These are phyloP conservation scores for Urocolius indicus DNA, from an alignment of 2,113 vertebrate genomes.

Conservation along the genomic window DNA sequence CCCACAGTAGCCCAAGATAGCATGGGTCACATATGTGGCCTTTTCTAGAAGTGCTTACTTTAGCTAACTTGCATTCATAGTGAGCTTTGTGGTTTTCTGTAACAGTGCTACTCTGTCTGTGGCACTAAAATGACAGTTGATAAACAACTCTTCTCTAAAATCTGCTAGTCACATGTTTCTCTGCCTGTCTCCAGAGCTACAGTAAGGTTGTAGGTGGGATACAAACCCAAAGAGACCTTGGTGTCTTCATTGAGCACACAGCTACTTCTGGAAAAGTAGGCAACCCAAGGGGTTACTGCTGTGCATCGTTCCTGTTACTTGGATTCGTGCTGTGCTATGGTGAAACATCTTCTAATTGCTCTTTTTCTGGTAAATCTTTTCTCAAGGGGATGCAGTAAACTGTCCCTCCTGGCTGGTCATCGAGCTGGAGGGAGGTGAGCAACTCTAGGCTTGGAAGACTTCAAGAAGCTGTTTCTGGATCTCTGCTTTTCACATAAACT, in stretches of 20 bases:
- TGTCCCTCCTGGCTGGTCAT: background rate
- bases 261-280: background rate
- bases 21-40: rapidly evolving
- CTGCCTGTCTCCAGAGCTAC: background rate
- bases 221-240: background rate
- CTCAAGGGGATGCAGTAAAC: background rate
- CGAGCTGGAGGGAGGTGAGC: background rate
- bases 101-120: background rate
- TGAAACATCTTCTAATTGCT: background rate
- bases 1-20: background rate
- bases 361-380: background rate
- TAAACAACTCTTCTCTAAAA: background rate
- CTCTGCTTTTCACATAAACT: background rate
- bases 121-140: background rate
- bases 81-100: background rate
- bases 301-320: rapidly evolving
- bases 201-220: background rate
- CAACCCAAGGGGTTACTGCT: background rate
- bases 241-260: background rate
- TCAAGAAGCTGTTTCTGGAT: background rate
- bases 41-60: background rate
- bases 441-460: background rate
- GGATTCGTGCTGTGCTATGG: background rate
- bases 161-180: background rate
- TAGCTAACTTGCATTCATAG: background rate